Base-by-base conservation (phyloP, 2,113 vertebrate species). In the Cygnus atratus region DNA sequence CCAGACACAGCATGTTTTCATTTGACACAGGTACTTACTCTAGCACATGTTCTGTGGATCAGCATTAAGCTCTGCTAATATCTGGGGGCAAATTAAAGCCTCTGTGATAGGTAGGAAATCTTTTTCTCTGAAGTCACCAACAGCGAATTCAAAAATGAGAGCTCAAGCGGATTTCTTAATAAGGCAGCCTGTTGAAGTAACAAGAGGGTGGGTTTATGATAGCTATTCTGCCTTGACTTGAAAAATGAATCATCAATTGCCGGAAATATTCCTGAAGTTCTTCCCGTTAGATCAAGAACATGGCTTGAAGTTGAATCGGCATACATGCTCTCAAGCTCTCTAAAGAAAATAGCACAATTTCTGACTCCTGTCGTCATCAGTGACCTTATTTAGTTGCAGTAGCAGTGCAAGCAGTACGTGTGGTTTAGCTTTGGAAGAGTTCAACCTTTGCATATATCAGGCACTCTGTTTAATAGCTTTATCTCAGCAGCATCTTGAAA, bases 1-100 rank as follows among this genome's bases (percentile, higher is more conserved):
- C 21, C 31, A 22, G 54, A 2, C 0, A 2, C 0, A 8, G 29
- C 62, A 2, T 15, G 0, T 21, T 14, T 61, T n/a, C 10, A 5
- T 10, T 6, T 67, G 67, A 39, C 57, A 10, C 67, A 71, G 71
- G 9, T 33, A 1, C 6, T 71, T 58, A 19, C 70, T 44, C 74
- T 29, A 16, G 19, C n/a, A 9, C 2, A 2, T 9, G 15, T 57
- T 94, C 28, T 46, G 24, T 28, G 44, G 41, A 6, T 39, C 35
- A 44, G 33, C 72, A 2, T 31, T 14, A 37, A 48, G 62, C 50
- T 55, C 57, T 87, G 67, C 63, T 92, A 52, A 13, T 89, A 1
- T 10, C 67, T 24, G 24, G 68, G 90, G 62, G 28, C 44, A 54
- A 70, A 33, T 48, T 20, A 68, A 87, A 92, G 33, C 44, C 43